These are phyloP conservation scores for Catostomus latipinnis DNA, from an alignment of 2,797 vertebrate genomes.

Conservation along the genomic window DNA sequence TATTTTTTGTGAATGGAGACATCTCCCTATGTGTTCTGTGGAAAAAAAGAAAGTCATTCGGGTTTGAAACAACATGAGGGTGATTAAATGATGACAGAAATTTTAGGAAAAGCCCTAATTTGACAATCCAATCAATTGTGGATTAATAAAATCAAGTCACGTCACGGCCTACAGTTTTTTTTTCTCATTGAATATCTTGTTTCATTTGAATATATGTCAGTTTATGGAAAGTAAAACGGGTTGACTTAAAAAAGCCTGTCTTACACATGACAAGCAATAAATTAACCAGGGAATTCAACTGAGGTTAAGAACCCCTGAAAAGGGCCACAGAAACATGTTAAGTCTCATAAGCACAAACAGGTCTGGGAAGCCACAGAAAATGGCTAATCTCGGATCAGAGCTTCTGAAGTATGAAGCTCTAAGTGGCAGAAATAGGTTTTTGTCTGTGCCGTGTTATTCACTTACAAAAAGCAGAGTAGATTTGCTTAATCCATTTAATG, in stretches of 20 bases:
- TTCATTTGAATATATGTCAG: no score
- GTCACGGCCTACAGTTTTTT: no score
- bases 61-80: no score
- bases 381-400: not conserved
- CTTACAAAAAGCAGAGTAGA: conserved; percentile 22
- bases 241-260: not conserved
- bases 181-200: no score
- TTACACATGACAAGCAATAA: not conserved
- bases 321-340: not conserved
- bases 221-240: no score
- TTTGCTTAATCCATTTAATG: not conserved
- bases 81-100: no score
- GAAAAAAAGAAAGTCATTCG: no score
- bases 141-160: no score
- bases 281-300: not conserved
- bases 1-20: no score
- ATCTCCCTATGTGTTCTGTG: no score
- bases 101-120: no score
- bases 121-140: no score
- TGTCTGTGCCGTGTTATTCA: not conserved
- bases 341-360: not conserved
- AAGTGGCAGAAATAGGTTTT: conserved; percentile 10
- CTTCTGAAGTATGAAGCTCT: not conserved
- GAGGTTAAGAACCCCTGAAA: not conserved
- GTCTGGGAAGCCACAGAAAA: conserved; percentile 1